These are phyloP conservation scores for Lutraria rhynchaena DNA, from an alignment of 1,140 invertebrate genomes.

Conservation along the genomic window DNA sequence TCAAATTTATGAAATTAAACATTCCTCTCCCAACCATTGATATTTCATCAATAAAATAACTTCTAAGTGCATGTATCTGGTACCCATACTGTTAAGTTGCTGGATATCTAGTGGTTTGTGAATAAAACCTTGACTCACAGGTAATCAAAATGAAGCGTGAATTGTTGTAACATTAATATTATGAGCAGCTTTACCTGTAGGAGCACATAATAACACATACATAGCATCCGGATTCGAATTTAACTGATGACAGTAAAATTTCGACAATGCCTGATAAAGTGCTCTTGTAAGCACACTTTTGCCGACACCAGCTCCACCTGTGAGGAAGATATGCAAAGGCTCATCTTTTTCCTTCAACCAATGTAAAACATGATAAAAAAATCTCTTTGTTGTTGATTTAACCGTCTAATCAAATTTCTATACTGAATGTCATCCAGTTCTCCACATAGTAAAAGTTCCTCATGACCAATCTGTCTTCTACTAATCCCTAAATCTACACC, in stretches of 20 bases:
- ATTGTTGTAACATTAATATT: conserved; percentile 40
- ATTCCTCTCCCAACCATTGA: conserved; percentile 54
- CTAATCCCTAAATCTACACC: conserved; percentile 22
- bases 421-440: neutral
- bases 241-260: conserved; percentile 3
- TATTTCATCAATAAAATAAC: conserved; percentile 58
- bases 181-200: conserved; percentile 54
- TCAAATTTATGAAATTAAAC: conserved; percentile 40
- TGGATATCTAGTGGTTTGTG: conserved; percentile 22
- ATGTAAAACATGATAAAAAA: conserved; percentile 37
- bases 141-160: conserved; percentile 24
- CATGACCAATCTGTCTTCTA: neutral
- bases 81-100: conserved; percentile 6
- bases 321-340: conserved; percentile 44
- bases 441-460: neutral
- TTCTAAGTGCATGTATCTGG: neutral
- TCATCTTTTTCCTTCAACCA: conserved; percentile 17
- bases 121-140: conserved; percentile 33
- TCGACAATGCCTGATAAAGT: conserved; percentile 44
- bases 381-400: conserved; percentile 41
- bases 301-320: conserved; percentile 57
- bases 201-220: conserved; percentile 41
- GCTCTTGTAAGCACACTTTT: conserved; percentile 51
- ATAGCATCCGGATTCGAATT: conserved; percentile 30
- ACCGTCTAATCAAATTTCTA: neutral